A percentile compares a stretch with the other conserved stretches of the same genome.
These are phyloP conservation scores for Rhabdophis nuchalis DNA, from an alignment of 2,797 vertebrate species.

Conservation along the genomic window DNA sequence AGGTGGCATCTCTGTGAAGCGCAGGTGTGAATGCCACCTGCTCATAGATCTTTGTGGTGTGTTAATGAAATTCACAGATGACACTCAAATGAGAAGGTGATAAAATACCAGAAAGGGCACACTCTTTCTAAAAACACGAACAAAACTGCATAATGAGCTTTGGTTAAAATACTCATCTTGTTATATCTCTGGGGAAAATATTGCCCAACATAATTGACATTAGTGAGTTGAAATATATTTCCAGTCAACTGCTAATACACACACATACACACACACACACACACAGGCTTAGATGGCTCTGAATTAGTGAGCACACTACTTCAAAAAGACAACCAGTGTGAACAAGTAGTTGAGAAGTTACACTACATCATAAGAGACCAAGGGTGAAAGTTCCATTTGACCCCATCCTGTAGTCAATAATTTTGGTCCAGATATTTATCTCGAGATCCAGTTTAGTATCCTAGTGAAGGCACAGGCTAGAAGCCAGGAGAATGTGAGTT, in stretches of 20 bases:
- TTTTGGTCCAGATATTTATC: background rate
- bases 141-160: slow-evolving; percentile 10
- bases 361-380: background rate
- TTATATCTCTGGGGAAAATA: background rate
- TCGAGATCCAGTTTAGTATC: background rate
- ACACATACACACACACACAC: background rate
- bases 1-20: background rate
- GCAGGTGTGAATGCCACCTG: background rate
- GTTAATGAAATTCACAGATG: slow-evolving; percentile 34
- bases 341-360: background rate
- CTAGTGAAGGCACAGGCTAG: background rate
- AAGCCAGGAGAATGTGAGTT: background rate
- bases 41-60: background rate
- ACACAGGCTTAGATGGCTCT: background rate
- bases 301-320: background rate
- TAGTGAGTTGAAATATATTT: background rate
- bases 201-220: background rate
- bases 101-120: slow-evolving; percentile 7
- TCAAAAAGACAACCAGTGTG: background rate
- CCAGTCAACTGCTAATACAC: background rate
- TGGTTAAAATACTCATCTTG: background rate
- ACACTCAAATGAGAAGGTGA: background rate
- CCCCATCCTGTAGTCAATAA: background rate
- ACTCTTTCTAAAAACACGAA: slow-evolving; percentile 5
- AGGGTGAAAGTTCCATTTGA: background rate